A percentile compares a stretch with the other conserved stretches of the same genome.
Conservation (phyloP, 92 coral and sea anemone genomes). For the Hydrozoanthus gracilis region DNA sequence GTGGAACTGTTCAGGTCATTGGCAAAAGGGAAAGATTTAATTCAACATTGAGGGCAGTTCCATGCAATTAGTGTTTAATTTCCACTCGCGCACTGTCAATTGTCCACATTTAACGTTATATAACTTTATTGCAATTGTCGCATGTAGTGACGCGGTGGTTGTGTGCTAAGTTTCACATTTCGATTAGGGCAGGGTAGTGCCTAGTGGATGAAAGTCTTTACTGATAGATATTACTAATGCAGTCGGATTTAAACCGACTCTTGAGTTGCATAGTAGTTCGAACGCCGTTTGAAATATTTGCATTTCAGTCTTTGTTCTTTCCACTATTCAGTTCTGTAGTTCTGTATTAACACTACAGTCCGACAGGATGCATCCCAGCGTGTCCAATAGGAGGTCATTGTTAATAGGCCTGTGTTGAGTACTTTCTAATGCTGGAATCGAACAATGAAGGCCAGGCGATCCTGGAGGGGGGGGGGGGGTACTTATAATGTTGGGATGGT, state of each 20-base stretch:
- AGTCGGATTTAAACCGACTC: constrained; percentile 10
- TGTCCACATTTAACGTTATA: constrained; percentile 52
- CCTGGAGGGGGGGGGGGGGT: too few species aligned
- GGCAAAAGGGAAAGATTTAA: constrained; percentile 30
- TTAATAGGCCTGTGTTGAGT: neutral
- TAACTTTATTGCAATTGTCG: constrained; percentile 19
- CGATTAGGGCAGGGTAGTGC: constrained; percentile 42
- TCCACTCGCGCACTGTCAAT: constrained; percentile 9
- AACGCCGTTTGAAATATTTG: neutral
- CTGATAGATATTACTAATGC: constrained; percentile 2
- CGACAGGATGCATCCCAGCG: constrained; percentile 9
- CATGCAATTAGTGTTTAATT: constrained; percentile 33
- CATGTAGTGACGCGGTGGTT: constrained; percentile 39
- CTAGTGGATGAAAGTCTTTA: constrained; percentile 33
- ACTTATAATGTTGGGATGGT: too few species aligned
- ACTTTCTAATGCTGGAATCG: constrained; percentile 13
- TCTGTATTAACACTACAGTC: neutral
- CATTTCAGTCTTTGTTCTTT: neutral
- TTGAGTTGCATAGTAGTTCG: constrained; percentile 7
- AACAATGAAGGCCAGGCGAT: constrained; percentile 10
- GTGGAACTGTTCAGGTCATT: constrained; percentile 19
- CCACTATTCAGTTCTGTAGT: constrained; percentile 22
- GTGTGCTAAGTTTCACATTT: constrained; percentile 39
- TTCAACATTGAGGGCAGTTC: constrained; percentile 45
- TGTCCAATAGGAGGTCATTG: constrained; percentile 14